A percentile compares a stretch with the other conserved stretches of the same genome.
Evolutionary conservation across 2,797 vertebrate species (phyloP).

Genomic region (Takifugu rubripes): DNA sequence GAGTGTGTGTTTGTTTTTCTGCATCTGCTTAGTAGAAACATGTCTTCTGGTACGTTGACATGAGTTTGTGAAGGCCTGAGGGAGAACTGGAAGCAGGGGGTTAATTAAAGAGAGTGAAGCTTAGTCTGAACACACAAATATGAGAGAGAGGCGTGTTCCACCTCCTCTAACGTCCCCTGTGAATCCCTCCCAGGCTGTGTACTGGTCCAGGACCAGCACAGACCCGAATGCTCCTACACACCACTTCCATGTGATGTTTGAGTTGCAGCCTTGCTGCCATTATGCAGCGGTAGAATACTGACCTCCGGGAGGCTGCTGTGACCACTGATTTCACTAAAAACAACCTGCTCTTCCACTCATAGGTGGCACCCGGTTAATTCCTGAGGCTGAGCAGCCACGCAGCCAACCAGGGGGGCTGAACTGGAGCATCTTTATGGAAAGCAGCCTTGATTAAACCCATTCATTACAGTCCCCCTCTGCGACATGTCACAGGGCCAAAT

Average conservation of each 20-base stretch:
- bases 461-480: not conserved
- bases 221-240: too few species aligned
- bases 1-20: not conserved
- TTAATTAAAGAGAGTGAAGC: constrained; percentile 62
- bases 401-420: not conserved
- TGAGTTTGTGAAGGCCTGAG: constrained; percentile 20
- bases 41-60: constrained; percentile 19
- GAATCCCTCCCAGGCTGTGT: too few species aligned
- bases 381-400: not conserved
- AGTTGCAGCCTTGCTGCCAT: not conserved
- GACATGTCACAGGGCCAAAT: not conserved
- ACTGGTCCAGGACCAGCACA: too few species aligned
- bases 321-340: not conserved
- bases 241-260: too few species aligned
- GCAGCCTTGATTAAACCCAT: not conserved
- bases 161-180: too few species aligned
- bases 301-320: not conserved
- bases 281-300: not conserved
- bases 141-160: too few species aligned
- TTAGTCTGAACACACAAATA: too few species aligned
- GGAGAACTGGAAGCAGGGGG: constrained; percentile 19
- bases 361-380: not conserved
- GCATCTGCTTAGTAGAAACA: constrained; percentile 10
- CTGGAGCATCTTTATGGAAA: not conserved
- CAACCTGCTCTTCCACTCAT: too few species aligned